Evolutionary conservation across 2,797 vertebrate genomes (phyloP), one percentile per base, ranked within the genome.

Genomic region (Lepilemur septentrionalis): DNA sequence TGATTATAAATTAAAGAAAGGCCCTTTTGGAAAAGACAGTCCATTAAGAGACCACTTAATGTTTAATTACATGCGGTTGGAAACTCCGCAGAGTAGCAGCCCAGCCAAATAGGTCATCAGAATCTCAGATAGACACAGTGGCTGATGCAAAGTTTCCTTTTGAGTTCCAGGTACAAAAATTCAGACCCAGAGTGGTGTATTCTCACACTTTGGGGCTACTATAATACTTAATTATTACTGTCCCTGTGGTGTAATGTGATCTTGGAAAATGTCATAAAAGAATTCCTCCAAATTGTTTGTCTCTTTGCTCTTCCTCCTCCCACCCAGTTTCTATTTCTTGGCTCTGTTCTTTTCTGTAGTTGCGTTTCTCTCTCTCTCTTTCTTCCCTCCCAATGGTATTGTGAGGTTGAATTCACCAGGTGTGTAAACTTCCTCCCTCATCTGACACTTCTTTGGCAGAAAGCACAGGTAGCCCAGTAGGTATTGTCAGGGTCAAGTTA

Each of bases 381-480:
- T 43, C 17, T 79, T 95, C 93, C 73, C 80, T 95, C 85, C 59
- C 65, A 80, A 61, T 89, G 82, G 96, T 48, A 97, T 3, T 97
- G 92, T 90, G n/a, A 93, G 96, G 97, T 92, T 97, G 98, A 43
- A 98, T 95, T 94, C 70, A 97, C 97, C 98, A 98, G 98, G 98
- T 98, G 98, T 95, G 97, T 97, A 98, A 97, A 98, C 98, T 96
- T 87, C 96, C 96, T 70, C 6, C 80, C 98, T 95, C 82, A 78
- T 88, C 96, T 98, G 98, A 98, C 97, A 98, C 94, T 97, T 97
- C 97, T 97, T 97, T 98, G 98, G 98, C 98, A 98, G 96, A 92
- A 96, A 96, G 65, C 50, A 30, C 83, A 91, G 91, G 94, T 97
- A 97, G 88, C 95, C 35, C 52, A 94, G 95, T 96, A 97, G 96